Base-by-base conservation (phyloP, 2,113 vertebrate genomes). In the Girardinichthys multiradiatus region DNA sequence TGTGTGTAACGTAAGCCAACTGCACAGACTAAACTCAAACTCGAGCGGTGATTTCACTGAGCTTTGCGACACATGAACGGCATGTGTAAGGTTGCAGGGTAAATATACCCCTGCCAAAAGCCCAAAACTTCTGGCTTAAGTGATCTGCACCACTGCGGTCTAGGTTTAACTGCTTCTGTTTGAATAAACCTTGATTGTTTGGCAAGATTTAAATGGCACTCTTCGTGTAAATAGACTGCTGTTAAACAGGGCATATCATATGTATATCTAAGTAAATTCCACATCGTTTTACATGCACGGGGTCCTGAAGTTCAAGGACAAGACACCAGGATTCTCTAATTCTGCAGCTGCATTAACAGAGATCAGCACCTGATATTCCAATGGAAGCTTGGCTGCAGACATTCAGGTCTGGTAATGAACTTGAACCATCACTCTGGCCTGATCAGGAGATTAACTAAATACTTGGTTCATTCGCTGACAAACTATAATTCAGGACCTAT, bases 41-140 rank as follows among this genome's bases (percentile, higher is more conserved):
- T 74, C 66, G 42, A 1, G 80, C 6, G 65, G 82, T 77, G 82
- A 83, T 74, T 17, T 57, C 24, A 2, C 82, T 85, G 81, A 87
- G 85, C 86, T 76, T 61, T 0, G 42, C 24, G 59, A 54, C 84
- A 83, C 79, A 86, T 60, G 57, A 81, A 42, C 75, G 84, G 75
- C 86, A 78, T 82, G 79, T 74, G 68, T 86, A 72, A 71, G 60
- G 87, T 76, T 87, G 86, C 79, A 58, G 70, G 65, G 80, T 64
- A 80, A 84, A 87, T 76, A 79, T 31, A 59, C 48, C 26, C 11
- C 62, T 70, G 89, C 69, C 80, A 82, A 72, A 82, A 81, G 81
- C 42, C 82, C 69, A 82, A 82, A 91, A 87, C 84, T 90, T 82
- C 37, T 64, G 86, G 90, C 90, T 90, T 87, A 90, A 78, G 79